Percentiles rank a stretch among this genome's conserved stretches.
phyloP scores from a whole-genome alignment of 2,888 invertebrate species.

The Stenotaenia linearis region DNA sequence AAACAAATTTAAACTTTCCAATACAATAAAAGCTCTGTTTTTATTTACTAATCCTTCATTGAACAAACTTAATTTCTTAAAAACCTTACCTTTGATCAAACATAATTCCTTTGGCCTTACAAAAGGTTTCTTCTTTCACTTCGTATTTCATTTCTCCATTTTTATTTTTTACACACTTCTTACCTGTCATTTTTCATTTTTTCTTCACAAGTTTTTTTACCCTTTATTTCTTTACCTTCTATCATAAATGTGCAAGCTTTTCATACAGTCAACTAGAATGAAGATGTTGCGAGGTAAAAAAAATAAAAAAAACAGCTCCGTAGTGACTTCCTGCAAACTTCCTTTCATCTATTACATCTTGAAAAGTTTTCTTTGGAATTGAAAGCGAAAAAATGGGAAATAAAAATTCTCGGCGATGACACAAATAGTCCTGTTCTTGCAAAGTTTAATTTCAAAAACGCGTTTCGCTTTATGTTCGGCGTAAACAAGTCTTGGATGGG shows the following conservation, averaged over 20 bases:
- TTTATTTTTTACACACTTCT: background rate
- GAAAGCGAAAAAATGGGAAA: background rate
- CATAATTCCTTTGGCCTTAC: background rate
- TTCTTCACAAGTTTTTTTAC: background rate
- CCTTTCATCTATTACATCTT: background rate
- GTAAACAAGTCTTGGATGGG: no score
- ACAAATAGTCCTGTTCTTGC: background rate
- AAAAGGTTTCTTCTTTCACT: background rate
- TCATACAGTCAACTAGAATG: background rate
- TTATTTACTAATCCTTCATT: no score
- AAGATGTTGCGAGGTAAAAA: background rate
- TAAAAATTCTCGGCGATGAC: background rate
- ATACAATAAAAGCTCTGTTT: no score
- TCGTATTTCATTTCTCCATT: background rate
- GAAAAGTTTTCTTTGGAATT: constrained; percentile 2
- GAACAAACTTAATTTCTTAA: background rate
- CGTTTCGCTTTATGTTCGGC: background rate
- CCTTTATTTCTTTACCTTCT: background rate
- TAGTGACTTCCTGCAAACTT: background rate
- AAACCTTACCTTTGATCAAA: background rate
- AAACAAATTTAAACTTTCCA: no score
- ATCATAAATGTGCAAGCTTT: background rate
- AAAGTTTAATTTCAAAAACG: background rate
- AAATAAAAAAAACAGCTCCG: background rate
- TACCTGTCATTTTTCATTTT: background rate